Evolutionary conservation across 2,888 invertebrate species (phyloP).

Genomic region (Rhingia rostrata): DNA sequence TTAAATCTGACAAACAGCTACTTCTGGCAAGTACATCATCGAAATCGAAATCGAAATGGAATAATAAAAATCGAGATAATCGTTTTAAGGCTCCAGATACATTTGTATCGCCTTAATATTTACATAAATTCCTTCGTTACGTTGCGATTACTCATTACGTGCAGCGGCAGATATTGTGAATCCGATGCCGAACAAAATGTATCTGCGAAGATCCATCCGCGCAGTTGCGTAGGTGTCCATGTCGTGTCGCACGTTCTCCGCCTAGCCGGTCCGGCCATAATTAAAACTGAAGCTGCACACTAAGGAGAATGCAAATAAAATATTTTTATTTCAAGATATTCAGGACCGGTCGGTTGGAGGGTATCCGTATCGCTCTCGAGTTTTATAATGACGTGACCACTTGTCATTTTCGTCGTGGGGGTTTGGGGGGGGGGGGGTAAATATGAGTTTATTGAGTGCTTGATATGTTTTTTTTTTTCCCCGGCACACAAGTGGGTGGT

Average conservation of each 20-base stretch:
- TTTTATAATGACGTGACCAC: conserved; percentile 59
- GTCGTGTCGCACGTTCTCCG: conserved; percentile 27
- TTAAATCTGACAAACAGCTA: conserved; percentile 68
- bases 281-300: conserved; percentile 60
- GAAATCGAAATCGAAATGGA: conserved; percentile 41
- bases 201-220: conserved; percentile 19
- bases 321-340: conserved; percentile 45
- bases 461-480: conserved; percentile 73
- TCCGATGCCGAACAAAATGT: background rate
- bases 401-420: conserved; percentile 42
- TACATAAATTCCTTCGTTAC: conserved; percentile 61
- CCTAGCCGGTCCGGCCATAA: conserved; percentile 39
- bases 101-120: conserved; percentile 61
- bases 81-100: conserved; percentile 48
- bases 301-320: conserved; percentile 73
- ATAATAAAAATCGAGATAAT: conserved; percentile 43
- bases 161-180: conserved; percentile 7
- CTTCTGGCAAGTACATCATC: conserved; percentile 64
- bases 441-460: conserved; percentile 74
- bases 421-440: conserved; percentile 23
- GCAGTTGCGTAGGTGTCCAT: conserved; percentile 48
- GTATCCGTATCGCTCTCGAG: conserved; percentile 18
- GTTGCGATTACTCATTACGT: conserved; percentile 56
- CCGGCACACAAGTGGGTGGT: conserved; percentile 60
- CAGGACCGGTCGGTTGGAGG: background rate